A percentile compares a stretch with the other conserved stretches of the same genome.
Conservation (phyloP, 2,888 invertebrate species). For the Folsomia manolachei region DNA sequence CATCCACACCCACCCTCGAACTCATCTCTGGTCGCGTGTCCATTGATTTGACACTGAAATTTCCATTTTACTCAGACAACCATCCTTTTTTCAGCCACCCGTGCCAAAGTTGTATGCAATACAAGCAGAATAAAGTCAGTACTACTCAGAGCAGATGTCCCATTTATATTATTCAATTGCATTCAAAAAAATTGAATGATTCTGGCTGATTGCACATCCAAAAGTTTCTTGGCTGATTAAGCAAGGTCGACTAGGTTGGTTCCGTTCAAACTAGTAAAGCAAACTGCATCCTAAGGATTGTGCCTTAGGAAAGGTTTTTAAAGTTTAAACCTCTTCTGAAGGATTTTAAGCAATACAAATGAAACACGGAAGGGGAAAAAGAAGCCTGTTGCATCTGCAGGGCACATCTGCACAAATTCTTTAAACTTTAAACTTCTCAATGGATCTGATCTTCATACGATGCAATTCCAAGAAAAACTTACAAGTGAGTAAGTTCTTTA, state of each 20-base stretch:
- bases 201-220: neutral
- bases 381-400: constrained; percentile 7
- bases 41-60: neutral
- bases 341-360: neutral
- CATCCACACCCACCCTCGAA: too few relatives aligned
- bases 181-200: neutral
- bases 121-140: neutral
- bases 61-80: neutral
- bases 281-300: too few relatives aligned
- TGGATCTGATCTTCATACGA: neutral
- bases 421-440: neutral
- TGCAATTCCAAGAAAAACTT: neutral
- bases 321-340: neutral
- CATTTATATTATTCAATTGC: neutral
- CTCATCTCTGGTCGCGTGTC: neutral
- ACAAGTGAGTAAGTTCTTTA: neutral
- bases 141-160: neutral
- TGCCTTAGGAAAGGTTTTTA: neutral
- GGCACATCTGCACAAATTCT: too few relatives aligned
- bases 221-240: neutral
- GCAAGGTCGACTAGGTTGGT: neutral
- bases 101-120: too few relatives aligned
- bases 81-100: neutral
- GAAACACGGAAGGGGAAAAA: neutral
- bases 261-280: neutral